Base-by-base conservation (phyloP, 2,888 invertebrate species). In the Brachylomia viminalis region DNA sequence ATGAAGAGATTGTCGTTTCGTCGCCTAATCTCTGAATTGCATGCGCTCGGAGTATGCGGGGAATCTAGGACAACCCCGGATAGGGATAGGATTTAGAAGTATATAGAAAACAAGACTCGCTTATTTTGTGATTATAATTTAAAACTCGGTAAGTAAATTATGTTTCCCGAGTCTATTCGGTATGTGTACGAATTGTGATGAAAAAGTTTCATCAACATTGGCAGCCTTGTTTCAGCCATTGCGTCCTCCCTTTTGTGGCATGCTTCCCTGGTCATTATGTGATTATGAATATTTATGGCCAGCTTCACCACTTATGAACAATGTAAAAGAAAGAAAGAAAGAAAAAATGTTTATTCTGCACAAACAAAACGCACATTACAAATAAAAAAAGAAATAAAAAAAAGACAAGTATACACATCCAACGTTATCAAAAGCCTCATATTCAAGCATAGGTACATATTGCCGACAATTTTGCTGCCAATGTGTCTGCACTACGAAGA, bases 1-100 rank as follows among this genome's bases (percentile, higher is more conserved):
- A 72, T 64, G 59, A 52, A 56, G 71, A 75, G 61, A 72, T 71
- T 72, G 65, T 72, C 49, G 54, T 54, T n/a, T 33, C 58, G 10
- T 38, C 30, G 45, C 20, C 42, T 76, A 30, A 76, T 47, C 47
- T 68, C 20, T 33, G 52, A 56, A 81, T 56, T 54, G 56, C 61
- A 75, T 56, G 75, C 82, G 59, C 54, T 54, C 15, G 0, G 27
- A 59, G 27, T 58, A 52, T 58, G 62, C n/a, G 27, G 27, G 33
- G n/a, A 45, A 58, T 58, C 10, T 80, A 73, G 62, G 27, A 10
- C 56, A 33, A 56, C 4, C 15, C 20, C 17, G 20, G 27, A 59
- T 8, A 59, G 49, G 17, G 17, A 10, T 23, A 1, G 47, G 10
- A 58, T 77, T 30, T n/a, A 11, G 13, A 11, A 38, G 23, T 23